phyloP scores from a whole-genome alignment of 2,888 invertebrate genomes.

The Monochamus alternatus region DNA sequence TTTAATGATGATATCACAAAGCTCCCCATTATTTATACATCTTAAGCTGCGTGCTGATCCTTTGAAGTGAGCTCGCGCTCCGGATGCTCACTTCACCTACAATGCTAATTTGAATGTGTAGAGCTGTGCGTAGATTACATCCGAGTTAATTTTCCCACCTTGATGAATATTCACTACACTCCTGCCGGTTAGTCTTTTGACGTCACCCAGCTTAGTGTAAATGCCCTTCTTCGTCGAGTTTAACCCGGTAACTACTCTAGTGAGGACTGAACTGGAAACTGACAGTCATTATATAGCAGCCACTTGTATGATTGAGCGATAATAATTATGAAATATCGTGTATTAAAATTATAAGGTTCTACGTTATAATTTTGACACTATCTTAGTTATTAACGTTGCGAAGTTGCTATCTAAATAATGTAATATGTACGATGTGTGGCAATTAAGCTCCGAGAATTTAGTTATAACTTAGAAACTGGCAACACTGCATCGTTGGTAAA shows the following conservation, averaged over 20 bases:
- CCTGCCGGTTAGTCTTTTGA: constrained; percentile 45
- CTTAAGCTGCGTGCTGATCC: constrained; percentile 57
- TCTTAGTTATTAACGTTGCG: too few species aligned
- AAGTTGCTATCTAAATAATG: too few species aligned
- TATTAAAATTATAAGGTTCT: too few species aligned
- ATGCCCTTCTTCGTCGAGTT: constrained; percentile 38
- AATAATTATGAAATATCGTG: too few species aligned
- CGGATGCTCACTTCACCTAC: constrained; percentile 59
- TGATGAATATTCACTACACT: constrained; percentile 59
- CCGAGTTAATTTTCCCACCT: constrained; percentile 56
- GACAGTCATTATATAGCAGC: too few species aligned
- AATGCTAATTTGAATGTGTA: constrained; percentile 61
- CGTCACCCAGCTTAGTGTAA: constrained; percentile 41
- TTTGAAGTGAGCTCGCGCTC: constrained; percentile 56
- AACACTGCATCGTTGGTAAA: too few species aligned
- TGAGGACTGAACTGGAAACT: too few species aligned
- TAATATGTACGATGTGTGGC: too few species aligned
- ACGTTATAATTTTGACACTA: too few species aligned
- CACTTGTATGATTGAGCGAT: too few species aligned
- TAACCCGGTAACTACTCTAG: neutral
- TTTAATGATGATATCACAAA: constrained; percentile 65
- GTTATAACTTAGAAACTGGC: too few species aligned
- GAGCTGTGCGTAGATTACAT: constrained; percentile 59
- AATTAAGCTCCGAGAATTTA: too few species aligned
- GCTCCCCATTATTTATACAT: constrained; percentile 65